Percentiles rank a stretch among this genome's conserved stretches.
Evolutionary conservation across 2,888 invertebrate species (phyloP).

Genomic region (Pachycephus smyrnensis): DNA sequence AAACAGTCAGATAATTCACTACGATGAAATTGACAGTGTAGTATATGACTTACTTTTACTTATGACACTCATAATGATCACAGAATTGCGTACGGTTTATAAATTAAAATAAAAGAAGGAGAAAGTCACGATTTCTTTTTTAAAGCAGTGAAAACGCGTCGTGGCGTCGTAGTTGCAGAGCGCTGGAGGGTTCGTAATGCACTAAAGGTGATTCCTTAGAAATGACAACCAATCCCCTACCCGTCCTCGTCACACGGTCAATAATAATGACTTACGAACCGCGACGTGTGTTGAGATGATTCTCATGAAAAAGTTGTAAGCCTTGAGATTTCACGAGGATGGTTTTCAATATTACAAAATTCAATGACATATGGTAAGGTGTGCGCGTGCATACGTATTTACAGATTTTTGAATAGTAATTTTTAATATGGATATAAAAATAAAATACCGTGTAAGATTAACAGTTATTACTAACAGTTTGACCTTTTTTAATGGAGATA

Average conservation of each 20-base stretch:
- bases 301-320: background rate
- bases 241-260: conserved; percentile 35
- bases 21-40: background rate
- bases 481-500: background rate
- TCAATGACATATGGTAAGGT: background rate
- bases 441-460: too few relatives aligned
- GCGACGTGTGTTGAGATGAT: background rate
- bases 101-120: background rate
- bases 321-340: background rate
- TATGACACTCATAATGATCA: background rate
- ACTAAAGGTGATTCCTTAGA: conserved; percentile 62
- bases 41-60: background rate
- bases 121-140: background rate
- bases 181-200: conserved; percentile 49
- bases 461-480: background rate
- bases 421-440: too few relatives aligned
- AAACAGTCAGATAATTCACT: background rate
- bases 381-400: background rate
- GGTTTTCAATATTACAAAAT: background rate
- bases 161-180: conserved; percentile 36
- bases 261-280: conserved; percentile 33
- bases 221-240: conserved; percentile 51
- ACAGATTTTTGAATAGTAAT: background rate
- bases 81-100: background rate
- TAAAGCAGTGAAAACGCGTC: conserved; percentile 37